A percentile compares a stretch with the other conserved stretches of the same genome.
These are phyloP conservation scores for Philhelius pedissequus DNA, from an alignment of 2,888 invertebrate genomes.

Conservation along the genomic window DNA sequence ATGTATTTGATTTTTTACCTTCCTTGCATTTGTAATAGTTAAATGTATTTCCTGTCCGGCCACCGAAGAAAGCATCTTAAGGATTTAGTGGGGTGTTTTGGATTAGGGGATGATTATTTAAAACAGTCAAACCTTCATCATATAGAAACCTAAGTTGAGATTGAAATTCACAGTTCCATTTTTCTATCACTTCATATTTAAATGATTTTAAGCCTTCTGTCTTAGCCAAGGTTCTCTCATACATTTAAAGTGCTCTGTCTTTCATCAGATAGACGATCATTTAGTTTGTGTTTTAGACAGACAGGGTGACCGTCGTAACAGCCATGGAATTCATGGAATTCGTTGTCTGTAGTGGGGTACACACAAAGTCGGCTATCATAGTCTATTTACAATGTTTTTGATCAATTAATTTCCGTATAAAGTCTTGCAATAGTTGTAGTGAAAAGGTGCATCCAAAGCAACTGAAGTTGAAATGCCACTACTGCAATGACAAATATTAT, in stretches of 20 bases:
- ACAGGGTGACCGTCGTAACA: slow-evolving; percentile 24
- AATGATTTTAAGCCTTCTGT: background rate
- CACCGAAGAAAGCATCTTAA: no score
- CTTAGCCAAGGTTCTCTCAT: background rate
- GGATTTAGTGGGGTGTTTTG: background rate
- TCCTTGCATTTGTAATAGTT: no score
- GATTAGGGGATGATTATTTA: background rate
- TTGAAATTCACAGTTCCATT: slow-evolving; percentile 17
- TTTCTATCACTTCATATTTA: slow-evolving; percentile 37
- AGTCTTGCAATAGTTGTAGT: no score
- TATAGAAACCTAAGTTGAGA: background rate
- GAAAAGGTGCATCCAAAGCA: no score
- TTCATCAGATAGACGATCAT: no score
- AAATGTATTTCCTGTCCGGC: no score
- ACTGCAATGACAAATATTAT: no score
- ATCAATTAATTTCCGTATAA: no score
- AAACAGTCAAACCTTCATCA: background rate
- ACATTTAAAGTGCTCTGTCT: background rate
- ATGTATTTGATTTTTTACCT: no score
- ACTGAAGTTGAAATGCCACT: no score
- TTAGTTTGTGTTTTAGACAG: background rate
- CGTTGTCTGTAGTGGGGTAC: background rate
- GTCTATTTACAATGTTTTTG: no score
- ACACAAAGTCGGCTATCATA: no score
- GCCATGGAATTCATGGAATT: slow-evolving; percentile 20